phyloP scores from a whole-genome alignment of 2,797 vertebrate species.

The Aphelocoma californica region DNA sequence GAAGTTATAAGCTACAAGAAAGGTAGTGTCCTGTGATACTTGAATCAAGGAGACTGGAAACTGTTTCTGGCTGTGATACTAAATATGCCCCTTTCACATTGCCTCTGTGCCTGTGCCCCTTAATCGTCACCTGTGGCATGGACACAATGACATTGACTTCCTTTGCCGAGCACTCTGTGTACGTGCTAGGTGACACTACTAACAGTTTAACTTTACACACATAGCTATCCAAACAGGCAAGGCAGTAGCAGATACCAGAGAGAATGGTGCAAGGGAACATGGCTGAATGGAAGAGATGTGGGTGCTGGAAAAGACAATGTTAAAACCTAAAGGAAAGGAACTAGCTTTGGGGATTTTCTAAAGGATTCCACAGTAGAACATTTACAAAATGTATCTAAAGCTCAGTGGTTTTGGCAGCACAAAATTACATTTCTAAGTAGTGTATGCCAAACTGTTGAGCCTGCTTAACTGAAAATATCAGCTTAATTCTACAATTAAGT shows the following conservation, averaged over 20 bases:
- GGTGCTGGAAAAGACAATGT: neutral
- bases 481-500: neutral
- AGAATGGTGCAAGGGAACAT: neutral
- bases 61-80: neutral
- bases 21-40: neutral
- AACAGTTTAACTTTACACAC: neutral
- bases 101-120: neutral
- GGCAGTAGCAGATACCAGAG: neutral
- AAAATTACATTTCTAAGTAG: neutral
- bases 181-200: neutral
- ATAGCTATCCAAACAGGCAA: fast-evolving
- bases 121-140: neutral
- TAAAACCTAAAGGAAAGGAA: neutral
- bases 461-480: neutral
- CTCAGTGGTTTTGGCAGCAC: neutral
- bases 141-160: too few relatives aligned
- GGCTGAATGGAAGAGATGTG: neutral
- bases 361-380: neutral
- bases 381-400: neutral
- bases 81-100: neutral
- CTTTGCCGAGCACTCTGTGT: neutral
- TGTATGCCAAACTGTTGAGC: neutral
- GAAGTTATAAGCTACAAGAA: neutral
- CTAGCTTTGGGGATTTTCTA: neutral
- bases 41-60: neutral